Base-by-base conservation (phyloP, 2,113 vertebrate species). In the Entosphenus tridentatus region DNA sequence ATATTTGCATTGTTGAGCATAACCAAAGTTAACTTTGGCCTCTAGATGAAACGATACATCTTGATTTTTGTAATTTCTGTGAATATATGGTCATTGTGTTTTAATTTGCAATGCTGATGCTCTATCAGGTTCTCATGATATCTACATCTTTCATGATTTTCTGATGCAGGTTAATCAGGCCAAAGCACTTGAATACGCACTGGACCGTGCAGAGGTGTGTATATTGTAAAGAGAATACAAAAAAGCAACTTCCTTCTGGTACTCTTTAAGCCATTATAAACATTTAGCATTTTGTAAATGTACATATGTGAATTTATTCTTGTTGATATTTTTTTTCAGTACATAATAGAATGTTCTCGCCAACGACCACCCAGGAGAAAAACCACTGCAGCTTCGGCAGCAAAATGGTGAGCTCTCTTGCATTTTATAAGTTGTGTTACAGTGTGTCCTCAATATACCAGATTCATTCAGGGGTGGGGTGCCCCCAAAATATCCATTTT, bases 151-250 rank as follows among this genome's bases (percentile, higher is more conserved):
- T 65, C 8, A 11, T 65, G 10, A 16, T 65, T 9, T 65, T 65
- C 8, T 21, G 9, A n/a, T 65, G n/a, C 62, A 65, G 62, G 62
- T 65, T 21, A 65, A 21, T 65, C 62, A 21, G 62, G 21, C 62
- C 21, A 65, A 96, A 79, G 83, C 86, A 80, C 85, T 98, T 80
- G 93, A 97, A 82, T 81, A 86, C 84, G 92, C 89, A 81, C 80
- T 96, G 84, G 92, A 98, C 81, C 88, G 88, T 80, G 89, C 93
- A 21, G 92, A 98, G 91, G 93, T 97, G 82, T 81, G 80, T 56
- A 16, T 14, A 55, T 11, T 70, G 11, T 13, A 8, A 67, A 68
- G 69, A 6, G 16, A 16, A 56, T 21, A 54, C 11, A 56, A 2
- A n/a, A 6, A 57, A 13, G 17, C 17, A n/a, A 8, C 39, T n/a